phyloP scores from a whole-genome alignment of 2,888 invertebrate species.

The Oxystoma pomonae region DNA sequence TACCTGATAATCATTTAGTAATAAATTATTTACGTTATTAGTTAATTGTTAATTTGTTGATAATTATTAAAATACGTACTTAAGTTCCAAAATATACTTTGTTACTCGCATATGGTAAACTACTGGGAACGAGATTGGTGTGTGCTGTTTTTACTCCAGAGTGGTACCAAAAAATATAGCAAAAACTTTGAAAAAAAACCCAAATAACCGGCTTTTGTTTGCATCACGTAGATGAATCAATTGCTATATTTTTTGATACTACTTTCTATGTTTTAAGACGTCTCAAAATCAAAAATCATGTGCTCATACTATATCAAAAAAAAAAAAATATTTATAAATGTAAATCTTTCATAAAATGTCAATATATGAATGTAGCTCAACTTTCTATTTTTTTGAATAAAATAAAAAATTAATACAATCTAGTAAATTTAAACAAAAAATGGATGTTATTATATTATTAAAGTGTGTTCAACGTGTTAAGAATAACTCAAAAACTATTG shows the following conservation, averaged over 20 bases:
- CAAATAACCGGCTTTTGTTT: too few relatives aligned
- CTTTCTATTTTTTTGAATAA: conserved; percentile 44
- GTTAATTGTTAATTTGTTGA: background rate
- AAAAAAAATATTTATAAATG: conserved; percentile 25
- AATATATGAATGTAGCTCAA: conserved; percentile 47
- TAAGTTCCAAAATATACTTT: background rate
- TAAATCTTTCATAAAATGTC: conserved; percentile 45
- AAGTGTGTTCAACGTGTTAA: conserved; percentile 37
- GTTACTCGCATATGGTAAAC: background rate
- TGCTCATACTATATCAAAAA: conserved; percentile 43
- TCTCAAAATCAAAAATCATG: conserved; percentile 32
- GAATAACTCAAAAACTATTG: conserved; percentile 28
- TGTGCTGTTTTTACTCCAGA: background rate
- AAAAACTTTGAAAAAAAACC: background rate
- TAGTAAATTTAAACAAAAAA: conserved; percentile 29
- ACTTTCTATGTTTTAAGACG: too few relatives aligned
- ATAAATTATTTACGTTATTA: background rate
- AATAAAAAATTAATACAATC: conserved; percentile 34
- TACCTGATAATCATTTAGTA: background rate
- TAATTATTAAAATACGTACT: background rate
- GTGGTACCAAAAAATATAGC: background rate
- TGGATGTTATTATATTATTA: background rate
- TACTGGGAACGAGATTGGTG: background rate
- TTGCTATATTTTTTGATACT: too few relatives aligned
- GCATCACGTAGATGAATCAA: too few relatives aligned